Conservation (phyloP, 2,797 vertebrate species). For the Oreortyx pictus region DNA sequence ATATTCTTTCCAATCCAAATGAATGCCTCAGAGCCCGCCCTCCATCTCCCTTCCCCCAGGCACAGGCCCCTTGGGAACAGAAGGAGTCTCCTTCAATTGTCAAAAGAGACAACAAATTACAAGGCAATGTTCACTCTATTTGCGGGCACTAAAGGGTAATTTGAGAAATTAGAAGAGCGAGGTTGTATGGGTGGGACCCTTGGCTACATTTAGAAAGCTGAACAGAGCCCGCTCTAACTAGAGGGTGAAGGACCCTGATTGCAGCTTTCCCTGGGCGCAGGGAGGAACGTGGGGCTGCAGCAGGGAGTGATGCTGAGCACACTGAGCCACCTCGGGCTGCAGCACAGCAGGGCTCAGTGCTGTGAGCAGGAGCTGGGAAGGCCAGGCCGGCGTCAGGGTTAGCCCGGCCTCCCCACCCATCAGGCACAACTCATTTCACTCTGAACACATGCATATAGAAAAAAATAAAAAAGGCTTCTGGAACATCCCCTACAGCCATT, state of each 20-base stretch:
- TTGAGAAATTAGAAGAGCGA: slow-evolving; percentile 68
- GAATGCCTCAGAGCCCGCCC: background rate
- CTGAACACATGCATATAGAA: too few species aligned
- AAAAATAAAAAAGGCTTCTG: too few species aligned
- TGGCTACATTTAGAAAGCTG: slow-evolving; percentile 67
- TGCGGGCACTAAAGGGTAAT: slow-evolving; percentile 65
- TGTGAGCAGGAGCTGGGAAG: too few species aligned
- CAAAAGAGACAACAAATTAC: slow-evolving; percentile 73
- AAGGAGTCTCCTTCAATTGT: slow-evolving; percentile 63
- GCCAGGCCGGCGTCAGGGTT: too few species aligned
- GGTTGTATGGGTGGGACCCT: slow-evolving; percentile 62
- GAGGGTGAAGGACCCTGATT: slow-evolving; percentile 53
- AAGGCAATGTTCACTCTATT: slow-evolving; percentile 66
- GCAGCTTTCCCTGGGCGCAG: slow-evolving; percentile 29
- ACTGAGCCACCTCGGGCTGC: background rate
- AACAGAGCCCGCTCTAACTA: slow-evolving; percentile 59
- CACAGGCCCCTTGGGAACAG: slow-evolving; percentile 55
- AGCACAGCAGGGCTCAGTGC: too few species aligned
- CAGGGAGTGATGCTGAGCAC: background rate
- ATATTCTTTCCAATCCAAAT: background rate
- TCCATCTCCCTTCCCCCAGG: slow-evolving; percentile 31
- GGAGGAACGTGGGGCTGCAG: background rate
- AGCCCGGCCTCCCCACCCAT: too few species aligned
- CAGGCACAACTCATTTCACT: too few species aligned
- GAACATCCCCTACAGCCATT: background rate